Evolutionary conservation across 2,888 invertebrate species (phyloP), one percentile per base, ranked within the genome.

Genomic region (Monopis laevigella): DNA sequence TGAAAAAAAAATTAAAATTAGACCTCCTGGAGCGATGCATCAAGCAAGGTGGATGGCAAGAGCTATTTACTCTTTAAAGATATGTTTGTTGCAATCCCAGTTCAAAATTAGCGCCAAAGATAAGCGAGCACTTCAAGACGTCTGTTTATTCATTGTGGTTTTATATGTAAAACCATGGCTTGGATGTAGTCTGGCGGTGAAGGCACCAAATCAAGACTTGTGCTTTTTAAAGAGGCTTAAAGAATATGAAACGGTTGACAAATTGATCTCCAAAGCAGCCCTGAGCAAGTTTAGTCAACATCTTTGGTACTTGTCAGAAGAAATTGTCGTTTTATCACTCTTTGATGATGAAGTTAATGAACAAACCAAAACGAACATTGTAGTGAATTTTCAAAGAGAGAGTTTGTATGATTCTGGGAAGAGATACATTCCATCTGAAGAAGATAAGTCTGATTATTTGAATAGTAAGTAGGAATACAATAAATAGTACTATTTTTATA

Each of bases 41-140:
- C 43, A 46, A 40, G 44, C 43, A 0, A n/a, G 47, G 14, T 45
- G 44, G 45, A 47, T 45, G 43, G 45, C 47, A 2, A 46, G 44
- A 44, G 32, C 44, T 36, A 52, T 52, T 43, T 43, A 40, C 42
- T 50, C 43, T 42, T 34, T 43, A 42, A 43, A 43, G 43, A 42
- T 44, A 42, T 42, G 39, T 44, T 43, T 39, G 24, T 13, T 39
- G 24, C 39, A 39, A 12, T 39, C 39, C 19, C 43, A 43, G 26
- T 34, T 43, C 14, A 43, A 16, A 43, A 43, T 43, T 30, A 39
- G 26, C 26, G 27, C 26, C 12, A 39, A 39, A 11, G 39, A 39
- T 13, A 39, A 39, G 26, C 24, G 26, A 26, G 26, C 39, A 4
- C 26, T 39, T 8, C 27, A 26, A 39, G 24, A 39, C 10, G 26